Evolutionary conservation across 1,140 invertebrate genomes (phyloP), one percentile per base, ranked within the genome.

Genomic region (Hypothenemus hampei): DNA sequence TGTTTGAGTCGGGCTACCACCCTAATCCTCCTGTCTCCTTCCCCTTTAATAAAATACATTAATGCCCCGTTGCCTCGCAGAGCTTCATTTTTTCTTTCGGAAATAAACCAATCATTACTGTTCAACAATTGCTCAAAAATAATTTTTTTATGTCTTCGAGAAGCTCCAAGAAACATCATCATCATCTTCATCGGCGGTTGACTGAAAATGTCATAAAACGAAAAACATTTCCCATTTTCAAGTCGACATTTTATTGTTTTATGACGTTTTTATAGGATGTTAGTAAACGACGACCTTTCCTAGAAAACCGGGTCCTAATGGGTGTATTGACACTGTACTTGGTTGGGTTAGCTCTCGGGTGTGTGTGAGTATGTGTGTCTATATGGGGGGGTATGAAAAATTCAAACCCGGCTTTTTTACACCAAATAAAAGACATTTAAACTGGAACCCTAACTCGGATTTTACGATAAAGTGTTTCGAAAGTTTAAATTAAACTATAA

Each of bases 1-100:
- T 55, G 62, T 47, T 63, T 61, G 53, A 63, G 60, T 51, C 56
- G 48, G 59, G 39, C 62, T 52, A 45, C 54, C 62, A 63, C 62
- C 62, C 62, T 53, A 61, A 63, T 61, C 44, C 51, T 60, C 55
- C n/a, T 58, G 52, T 63, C 61, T 61, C 46, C 40, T 50, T 58
- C 58, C 61, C 50, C 57, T 61, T 46, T 31, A 10, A 50, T 56
- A 48, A 51, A 59, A 52, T 43, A 44, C 43, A 56, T 60, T 57
- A 59, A 29, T 53, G 41, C 52, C 58, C 58, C 50, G 52, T 29
- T 53, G 57, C 51, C 40, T 50, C 18, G 37, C 26, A 18, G 18
- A 35, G 40, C 41, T 29, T 45, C 40, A 29, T 51, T 50, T 51
- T 51, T 20, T 19, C 18, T 4, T n/a, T n/a, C n/a, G n/a, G n/a